These are phyloP conservation scores for Gnathonemus longibarbis DNA, from an alignment of 2,113 vertebrate genomes.

Conservation along the genomic window DNA sequence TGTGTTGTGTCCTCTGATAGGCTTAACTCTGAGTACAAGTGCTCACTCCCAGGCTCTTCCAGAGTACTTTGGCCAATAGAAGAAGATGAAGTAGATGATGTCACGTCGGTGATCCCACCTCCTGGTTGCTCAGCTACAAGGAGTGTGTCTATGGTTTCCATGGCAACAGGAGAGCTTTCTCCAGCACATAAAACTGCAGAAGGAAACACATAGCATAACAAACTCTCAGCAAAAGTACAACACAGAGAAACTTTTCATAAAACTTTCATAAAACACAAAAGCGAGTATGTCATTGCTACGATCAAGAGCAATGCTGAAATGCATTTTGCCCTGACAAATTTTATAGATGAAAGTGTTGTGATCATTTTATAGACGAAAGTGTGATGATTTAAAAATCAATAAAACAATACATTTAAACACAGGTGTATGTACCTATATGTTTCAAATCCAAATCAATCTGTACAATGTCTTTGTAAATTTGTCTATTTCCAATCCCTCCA, in stretches of 20 bases:
- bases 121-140: slow-evolving; percentile 42
- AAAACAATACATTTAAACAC: not conserved
- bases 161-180: slow-evolving; percentile 43
- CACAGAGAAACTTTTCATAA: not conserved
- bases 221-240: slow-evolving; percentile 26
- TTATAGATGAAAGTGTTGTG: not conserved
- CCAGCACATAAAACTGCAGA: slow-evolving; percentile 30
- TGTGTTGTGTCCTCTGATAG: slow-evolving; percentile 43
- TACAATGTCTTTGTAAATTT: not conserved
- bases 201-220: slow-evolving; percentile 32
- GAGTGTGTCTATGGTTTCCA: slow-evolving; percentile 52
- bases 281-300: not conserved
- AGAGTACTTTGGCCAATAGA: slow-evolving; percentile 54
- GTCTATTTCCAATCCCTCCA: not conserved
- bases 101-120: slow-evolving; percentile 24
- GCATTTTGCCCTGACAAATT: not conserved
- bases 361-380: not conserved
- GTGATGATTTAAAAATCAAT: not conserved
- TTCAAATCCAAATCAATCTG: not conserved
- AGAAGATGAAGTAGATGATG: slow-evolving; percentile 21
- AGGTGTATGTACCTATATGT: not conserved
- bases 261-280: not conserved
- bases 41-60: slow-evolving; percentile 58
- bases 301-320: not conserved
- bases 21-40: slow-evolving; percentile 52